Evolutionary conservation across 2,888 invertebrate genomes (phyloP), one percentile per base, ranked within the genome.

Genomic region (Keiferia lycopersicella): DNA sequence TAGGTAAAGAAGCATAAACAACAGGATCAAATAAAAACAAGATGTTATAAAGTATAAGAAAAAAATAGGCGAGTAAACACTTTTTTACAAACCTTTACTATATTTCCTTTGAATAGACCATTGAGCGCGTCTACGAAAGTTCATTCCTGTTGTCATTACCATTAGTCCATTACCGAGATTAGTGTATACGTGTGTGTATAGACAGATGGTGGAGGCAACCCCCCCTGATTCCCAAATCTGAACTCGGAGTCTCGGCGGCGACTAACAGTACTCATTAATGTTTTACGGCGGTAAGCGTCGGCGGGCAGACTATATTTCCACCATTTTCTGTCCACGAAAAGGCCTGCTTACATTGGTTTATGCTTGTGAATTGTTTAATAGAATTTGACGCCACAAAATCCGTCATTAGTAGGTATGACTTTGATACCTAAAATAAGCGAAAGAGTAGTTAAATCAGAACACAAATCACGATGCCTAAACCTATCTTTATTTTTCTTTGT

Each of bases 81-180:
- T n/a, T n/a, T n/a, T n/a, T n/a, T n/a, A n/a, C n/a, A n/a, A n/a
- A 26, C 26, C 26, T 4, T 4, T 4, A 26, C 6, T 4, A 26
- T 4, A 26, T 26, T 4, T 26, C 26, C 6, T 26, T 26, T 26
- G 26, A 4, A 26, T 4, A 26, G 2, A 26, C 26, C 6, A 26
- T 6, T 6, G 26, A 26, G 6, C 6, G 26, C 26, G 26, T 26
- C 26, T 26, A 6, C 26, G 26, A 6, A 34, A 4, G 34, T 34
- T 34, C 34, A 34, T 6, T 34, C 34, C 10, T 83, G 85, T 86
- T 86, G 84, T 86, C 82, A 84, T 85, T 85, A 83, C 86, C 82
- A 84, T 85, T 85, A 83, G 81, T 87, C 89, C 84, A 88, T 89
- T 88, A 88, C 78, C 70, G 77, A 84, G 86, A 89, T 88, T 87